Conservation (phyloP, 2,113 vertebrate genomes). For the Antechinus flavipes region DNA sequence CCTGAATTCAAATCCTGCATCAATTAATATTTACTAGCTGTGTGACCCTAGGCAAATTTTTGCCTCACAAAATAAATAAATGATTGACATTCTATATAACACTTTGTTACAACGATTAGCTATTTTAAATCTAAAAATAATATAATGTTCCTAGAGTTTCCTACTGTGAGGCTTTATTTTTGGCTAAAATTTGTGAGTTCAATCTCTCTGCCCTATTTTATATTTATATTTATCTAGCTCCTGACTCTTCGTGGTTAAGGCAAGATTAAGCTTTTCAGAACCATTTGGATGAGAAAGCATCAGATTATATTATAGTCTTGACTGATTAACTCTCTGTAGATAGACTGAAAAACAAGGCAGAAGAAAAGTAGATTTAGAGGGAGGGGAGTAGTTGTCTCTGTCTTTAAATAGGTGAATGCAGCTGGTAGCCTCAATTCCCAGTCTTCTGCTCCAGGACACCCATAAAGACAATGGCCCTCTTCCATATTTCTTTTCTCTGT, state of each 20-base stretch:
- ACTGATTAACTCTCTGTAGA: background rate
- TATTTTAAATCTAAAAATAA: background rate
- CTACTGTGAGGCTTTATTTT: background rate
- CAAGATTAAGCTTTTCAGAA: background rate
- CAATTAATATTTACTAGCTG: no score
- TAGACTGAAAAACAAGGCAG: background rate
- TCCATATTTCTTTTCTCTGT: background rate
- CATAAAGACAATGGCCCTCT: background rate
- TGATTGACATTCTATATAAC: background rate
- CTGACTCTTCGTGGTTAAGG: background rate
- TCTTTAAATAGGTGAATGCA: background rate
- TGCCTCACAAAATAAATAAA: background rate
- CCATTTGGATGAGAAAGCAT: background rate
- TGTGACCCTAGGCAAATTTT: no score
- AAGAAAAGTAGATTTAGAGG: background rate
- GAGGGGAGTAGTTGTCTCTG: background rate
- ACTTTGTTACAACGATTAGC: background rate
- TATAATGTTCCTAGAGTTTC: background rate
- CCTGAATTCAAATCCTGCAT: no score
- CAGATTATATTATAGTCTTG: background rate
- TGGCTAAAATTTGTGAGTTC: background rate
- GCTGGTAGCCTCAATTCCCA: background rate
- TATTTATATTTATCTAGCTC: background rate
- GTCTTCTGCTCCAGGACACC: background rate
- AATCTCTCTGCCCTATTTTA: background rate